Conservation (phyloP, 64 coral and sea anemone genomes). For the Actinia tenebrosa region DNA sequence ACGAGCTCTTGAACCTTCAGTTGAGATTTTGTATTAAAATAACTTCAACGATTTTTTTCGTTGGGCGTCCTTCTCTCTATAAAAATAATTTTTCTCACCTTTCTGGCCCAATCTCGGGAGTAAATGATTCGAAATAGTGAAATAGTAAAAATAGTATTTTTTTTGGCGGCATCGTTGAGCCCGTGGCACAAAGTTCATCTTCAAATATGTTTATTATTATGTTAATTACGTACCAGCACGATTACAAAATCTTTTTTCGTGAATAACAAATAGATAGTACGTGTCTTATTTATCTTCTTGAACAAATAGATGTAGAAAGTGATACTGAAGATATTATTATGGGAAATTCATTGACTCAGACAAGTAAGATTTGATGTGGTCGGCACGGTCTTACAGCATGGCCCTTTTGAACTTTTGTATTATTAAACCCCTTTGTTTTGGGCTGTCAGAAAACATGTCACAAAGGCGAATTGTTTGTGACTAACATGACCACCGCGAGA, state of each 20-base stretch:
- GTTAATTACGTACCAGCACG: not conserved
- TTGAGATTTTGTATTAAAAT: not conserved
- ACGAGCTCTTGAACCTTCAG: not conserved
- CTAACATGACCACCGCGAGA: slow-evolving; percentile 11
- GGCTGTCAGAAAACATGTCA: slow-evolving; percentile 26
- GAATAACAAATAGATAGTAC: not conserved
- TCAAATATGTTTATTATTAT: slow-evolving; percentile 16
- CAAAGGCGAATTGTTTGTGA: slow-evolving; percentile 37
- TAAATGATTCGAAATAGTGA: not conserved
- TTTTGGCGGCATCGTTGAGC: not conserved
- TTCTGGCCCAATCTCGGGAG: no score
- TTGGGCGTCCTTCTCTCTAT: no score
- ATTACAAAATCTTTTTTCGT: not conserved
- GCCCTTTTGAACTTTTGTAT: slow-evolving; percentile 25
- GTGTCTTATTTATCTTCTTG: not conserved
- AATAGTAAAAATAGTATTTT: not conserved
- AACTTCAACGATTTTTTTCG: no score
- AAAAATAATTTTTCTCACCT: no score
- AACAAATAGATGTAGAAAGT: not conserved
- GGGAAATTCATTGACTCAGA: not conserved
- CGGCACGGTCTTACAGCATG: not conserved
- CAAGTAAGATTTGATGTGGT: not conserved
- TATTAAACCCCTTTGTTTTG: not conserved
- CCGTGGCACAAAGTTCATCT: slow-evolving; percentile 11
- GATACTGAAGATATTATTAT: not conserved